Evolutionary conservation across 35 echinoderm and acorn worm genomes (phyloP).

Genomic region (Eucidaris tribuloides): DNA sequence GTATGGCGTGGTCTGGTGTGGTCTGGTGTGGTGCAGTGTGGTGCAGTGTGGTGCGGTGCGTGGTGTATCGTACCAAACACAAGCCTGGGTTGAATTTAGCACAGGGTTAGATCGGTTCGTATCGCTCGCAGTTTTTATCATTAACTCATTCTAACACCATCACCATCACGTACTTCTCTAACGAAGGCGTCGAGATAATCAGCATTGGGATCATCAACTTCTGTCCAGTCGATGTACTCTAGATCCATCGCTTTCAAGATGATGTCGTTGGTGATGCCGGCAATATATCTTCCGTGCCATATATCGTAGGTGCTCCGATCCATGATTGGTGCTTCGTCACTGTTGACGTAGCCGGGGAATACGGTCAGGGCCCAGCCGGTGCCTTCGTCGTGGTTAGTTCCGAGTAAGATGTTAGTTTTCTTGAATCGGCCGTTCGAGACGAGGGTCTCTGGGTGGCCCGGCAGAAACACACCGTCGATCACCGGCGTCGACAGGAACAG

Average conservation of each 20-base stretch:
- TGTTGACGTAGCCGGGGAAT: constrained; percentile 26
- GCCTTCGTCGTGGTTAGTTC: constrained; percentile 69
- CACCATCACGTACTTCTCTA: no score
- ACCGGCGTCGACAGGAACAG: constrained; percentile 26
- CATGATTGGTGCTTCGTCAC: constrained; percentile 21
- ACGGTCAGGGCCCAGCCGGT: constrained; percentile 28
- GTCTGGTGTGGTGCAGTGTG: no score
- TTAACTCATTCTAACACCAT: no score
- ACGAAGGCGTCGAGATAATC: constrained; percentile 61
- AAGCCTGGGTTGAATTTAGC: no score
- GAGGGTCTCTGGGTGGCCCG: constrained; percentile 25
- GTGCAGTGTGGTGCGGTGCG: no score
- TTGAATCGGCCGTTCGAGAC: constrained; percentile 62
- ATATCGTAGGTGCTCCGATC: constrained; percentile 22
- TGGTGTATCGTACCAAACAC: no score
- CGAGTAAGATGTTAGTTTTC: constrained; percentile 50
- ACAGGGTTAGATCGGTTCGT: no score
- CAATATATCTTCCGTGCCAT: constrained; percentile 30
- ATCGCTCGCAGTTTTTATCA: no score
- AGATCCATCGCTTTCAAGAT: constrained; percentile 43
- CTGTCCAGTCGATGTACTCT: constrained; percentile 55
- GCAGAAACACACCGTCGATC: constrained; percentile 69
- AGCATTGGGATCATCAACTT: constrained; percentile 28
- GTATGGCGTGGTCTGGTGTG: no score
- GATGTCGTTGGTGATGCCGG: constrained; percentile 38